phyloP scores from a whole-genome alignment of 2,113 vertebrate genomes.

The Vulpes ferrilata region DNA sequence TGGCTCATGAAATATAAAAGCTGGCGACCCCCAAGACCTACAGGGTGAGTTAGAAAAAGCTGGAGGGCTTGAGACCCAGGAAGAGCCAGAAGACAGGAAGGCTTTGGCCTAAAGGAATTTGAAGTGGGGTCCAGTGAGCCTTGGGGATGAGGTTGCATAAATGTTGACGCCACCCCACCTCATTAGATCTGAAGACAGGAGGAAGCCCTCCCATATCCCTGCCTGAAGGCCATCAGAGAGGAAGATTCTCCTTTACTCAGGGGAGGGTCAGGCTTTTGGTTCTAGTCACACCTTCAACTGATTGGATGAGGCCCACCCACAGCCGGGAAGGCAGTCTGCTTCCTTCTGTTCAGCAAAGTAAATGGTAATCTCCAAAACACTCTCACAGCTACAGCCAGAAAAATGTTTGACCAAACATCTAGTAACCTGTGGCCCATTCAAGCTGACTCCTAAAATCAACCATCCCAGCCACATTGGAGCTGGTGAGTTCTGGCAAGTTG shows the following conservation, averaged over 20 bases:
- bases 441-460: not conserved
- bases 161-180: not conserved
- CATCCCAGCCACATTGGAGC: not conserved
- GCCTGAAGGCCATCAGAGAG: not conserved
- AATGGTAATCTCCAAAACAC: not conserved
- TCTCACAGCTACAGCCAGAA: not conserved
- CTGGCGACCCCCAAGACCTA: not conserved
- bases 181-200: not conserved
- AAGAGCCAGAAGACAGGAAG: not conserved
- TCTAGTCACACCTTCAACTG: not conserved
- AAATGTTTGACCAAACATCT: not conserved
- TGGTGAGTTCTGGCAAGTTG: not conserved
- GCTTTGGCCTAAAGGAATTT: not conserved
- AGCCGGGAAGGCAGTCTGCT: not conserved
- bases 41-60: not conserved
- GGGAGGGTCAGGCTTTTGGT: not conserved
- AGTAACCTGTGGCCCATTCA: not conserved
- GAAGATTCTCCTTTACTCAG: not conserved
- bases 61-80: not conserved
- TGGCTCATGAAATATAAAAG: not conserved
- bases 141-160: too few relatives aligned
- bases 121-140: not conserved
- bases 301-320: not conserved
- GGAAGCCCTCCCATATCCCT: not conserved
- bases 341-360: not conserved